These are phyloP conservation scores for Gonioctena quinquepunctata DNA, from an alignment of 1,140 invertebrate genomes.

Conservation along the genomic window DNA sequence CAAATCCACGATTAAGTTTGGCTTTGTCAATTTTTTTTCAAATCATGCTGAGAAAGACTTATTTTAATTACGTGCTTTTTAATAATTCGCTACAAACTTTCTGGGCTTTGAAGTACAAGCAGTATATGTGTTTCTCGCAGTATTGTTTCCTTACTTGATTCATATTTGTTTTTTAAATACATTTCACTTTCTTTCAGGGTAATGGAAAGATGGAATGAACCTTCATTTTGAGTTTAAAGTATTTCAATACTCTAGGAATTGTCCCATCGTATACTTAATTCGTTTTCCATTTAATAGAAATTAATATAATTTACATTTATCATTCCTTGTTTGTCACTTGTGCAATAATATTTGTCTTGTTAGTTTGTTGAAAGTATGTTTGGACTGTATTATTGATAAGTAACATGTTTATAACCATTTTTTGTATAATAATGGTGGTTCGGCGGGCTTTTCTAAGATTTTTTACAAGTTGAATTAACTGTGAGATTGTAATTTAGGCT, in stretches of 20 bases:
- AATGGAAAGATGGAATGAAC: not conserved
- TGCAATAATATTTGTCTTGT: slow-evolving; percentile 15
- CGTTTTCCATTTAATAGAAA: not conserved
- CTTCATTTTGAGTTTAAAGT: not conserved
- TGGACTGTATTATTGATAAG: not conserved
- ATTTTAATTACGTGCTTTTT: too few species aligned
- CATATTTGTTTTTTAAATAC: too few species aligned
- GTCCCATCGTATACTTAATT: not conserved
- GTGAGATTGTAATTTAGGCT: slow-evolving; percentile 8
- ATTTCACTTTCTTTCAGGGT: not conserved
- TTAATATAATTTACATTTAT: not conserved
- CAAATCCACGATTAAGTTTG: too few species aligned
- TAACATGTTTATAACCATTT: not conserved
- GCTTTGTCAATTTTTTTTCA: too few species aligned
- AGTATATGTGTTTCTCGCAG: too few species aligned
- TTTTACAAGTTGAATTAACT: slow-evolving; percentile 2
- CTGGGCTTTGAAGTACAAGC: too few species aligned
- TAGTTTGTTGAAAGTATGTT: not conserved
- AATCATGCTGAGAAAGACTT: too few species aligned
- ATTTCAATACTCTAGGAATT: not conserved
- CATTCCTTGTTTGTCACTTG: slow-evolving; percentile 19
- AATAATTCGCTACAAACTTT: too few species aligned
- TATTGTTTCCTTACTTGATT: too few species aligned
- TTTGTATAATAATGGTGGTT: not conserved
- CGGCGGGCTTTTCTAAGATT: slow-evolving; percentile 2